Percentiles rank a stretch among this genome's conserved stretches.
These are phyloP conservation scores for Habropoda laboriosa DNA, from an alignment of 1,140 invertebrate genomes.

Conservation along the genomic window DNA sequence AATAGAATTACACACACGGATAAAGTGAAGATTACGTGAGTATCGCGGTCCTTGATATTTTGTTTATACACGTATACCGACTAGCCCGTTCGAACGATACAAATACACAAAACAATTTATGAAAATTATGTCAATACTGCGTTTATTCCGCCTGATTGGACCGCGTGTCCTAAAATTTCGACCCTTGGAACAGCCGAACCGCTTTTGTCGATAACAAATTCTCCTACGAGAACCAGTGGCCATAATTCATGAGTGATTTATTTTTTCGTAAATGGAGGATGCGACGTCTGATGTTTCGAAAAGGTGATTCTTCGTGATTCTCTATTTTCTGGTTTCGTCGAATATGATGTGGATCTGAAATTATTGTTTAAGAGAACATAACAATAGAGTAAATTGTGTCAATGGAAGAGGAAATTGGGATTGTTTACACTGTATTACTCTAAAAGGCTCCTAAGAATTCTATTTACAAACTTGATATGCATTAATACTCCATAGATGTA, in stretches of 20 bases:
- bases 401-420: no score
- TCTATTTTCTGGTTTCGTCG: no score
- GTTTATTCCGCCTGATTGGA: constrained; percentile 9
- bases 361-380: no score
- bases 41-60: constrained; percentile 32
- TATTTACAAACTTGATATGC: neutral
- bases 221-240: no score
- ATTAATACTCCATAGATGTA: no score
- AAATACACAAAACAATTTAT: constrained; percentile 7
- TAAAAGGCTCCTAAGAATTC: no score
- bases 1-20: neutral
- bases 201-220: no score
- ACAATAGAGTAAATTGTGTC: no score
- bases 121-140: constrained; percentile 18
- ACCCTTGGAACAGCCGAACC: neutral
- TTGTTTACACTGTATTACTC: no score
- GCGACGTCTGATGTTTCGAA: no score
- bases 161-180: neutral
- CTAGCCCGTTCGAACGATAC: constrained; percentile 11
- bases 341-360: no score
- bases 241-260: neutral
- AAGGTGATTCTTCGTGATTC: no score
- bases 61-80: constrained; percentile 28
- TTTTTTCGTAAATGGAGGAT: neutral
- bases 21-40: constrained; percentile 1